Percentiles rank a stretch among this genome's conserved stretches.
These are phyloP conservation scores for Montipora capricornis DNA, from an alignment of 64 coral and sea anemone species.

Conservation along the genomic window DNA sequence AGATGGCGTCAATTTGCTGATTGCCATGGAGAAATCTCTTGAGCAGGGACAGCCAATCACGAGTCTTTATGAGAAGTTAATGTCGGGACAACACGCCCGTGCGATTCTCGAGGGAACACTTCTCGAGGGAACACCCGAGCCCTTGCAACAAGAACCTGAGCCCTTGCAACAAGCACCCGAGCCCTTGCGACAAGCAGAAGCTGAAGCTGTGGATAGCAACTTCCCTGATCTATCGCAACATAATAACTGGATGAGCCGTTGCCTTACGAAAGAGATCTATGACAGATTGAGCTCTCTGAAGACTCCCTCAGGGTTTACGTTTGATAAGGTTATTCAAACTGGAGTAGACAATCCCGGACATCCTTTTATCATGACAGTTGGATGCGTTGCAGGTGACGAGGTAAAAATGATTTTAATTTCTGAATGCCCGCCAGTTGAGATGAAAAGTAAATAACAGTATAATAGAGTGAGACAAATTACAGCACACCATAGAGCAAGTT, in stretches of 20 bases:
- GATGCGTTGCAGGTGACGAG: constrained; percentile 91
- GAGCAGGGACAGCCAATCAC: constrained; percentile 73
- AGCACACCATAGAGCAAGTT: too few relatives aligned
- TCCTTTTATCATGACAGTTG: constrained; percentile 89
- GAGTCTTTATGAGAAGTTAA: constrained; percentile 21
- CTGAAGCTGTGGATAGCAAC: background rate
- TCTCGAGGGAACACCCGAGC: too few relatives aligned
- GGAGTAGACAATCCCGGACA: constrained; percentile 91
- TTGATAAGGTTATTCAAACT: constrained; percentile 86
- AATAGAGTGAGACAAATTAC: too few relatives aligned
- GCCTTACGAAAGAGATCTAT: constrained; percentile 75
- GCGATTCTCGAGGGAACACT: background rate
- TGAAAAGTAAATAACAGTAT: too few relatives aligned
- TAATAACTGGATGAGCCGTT: constrained; percentile 88
- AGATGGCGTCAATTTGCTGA: constrained; percentile 81
- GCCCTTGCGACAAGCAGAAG: background rate
- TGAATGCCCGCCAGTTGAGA: too few relatives aligned
- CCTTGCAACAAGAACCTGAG: background rate
- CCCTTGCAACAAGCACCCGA: background rate
- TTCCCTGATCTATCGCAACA: constrained; percentile 72
- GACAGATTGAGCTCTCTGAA: constrained; percentile 60
- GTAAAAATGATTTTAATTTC: constrained; percentile 10
- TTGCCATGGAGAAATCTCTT: constrained; percentile 84
- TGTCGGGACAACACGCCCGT: constrained; percentile 21
- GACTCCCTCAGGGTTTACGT: constrained; percentile 80